Evolutionary conservation across 2,797 vertebrate genomes (phyloP), one percentile per base, ranked within the genome.

Genomic region (Brotula barbata): DNA sequence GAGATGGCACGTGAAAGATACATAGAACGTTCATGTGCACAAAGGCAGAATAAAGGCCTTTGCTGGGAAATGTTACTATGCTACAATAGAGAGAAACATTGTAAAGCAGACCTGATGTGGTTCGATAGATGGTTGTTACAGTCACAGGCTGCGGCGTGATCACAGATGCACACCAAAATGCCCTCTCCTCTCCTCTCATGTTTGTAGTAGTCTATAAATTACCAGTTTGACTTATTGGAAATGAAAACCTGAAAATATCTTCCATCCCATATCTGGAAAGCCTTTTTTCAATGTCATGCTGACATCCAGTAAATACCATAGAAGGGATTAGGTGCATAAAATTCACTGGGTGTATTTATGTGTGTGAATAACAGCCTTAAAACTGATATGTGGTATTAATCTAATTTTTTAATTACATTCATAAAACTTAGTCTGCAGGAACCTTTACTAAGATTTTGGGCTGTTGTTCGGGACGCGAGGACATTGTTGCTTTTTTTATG

Each of bases 91-190:
- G 69, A 14, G 61, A 19, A 16, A 50, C 56, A 12, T 77, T 54
- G 72, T 79, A 78, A 80, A 80, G 79, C 70, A 64, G 46, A 39
- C 36, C 1, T 0, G 48, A 41, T 19, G 50, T 3, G 63, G 50
- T 66, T 65, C 40, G 21, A 47, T 59, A 61, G 20, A 47, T 23
- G 48, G 50, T 52, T 47, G 66, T 25, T 61, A 47, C 22, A 6
- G 53, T 58, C 22, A 19, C 62, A 72, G 71, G 47, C 47, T 4
- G 53, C 58, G 15, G 63, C 75, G 56, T 48, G 70, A 77, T 81
- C 74, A 74, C 84, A 86, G 76, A 82, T 83, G 80, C 73, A 13
- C 62, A 56, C 60, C 25, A 60, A 58, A 28, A 7, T 43, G 48
- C 28, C 23, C 39, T 15, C 37, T 41, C 21, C 39, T 19, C 53